phyloP scores from a whole-genome alignment of 2,888 invertebrate genomes.

The Coecobrya sp. region DNA sequence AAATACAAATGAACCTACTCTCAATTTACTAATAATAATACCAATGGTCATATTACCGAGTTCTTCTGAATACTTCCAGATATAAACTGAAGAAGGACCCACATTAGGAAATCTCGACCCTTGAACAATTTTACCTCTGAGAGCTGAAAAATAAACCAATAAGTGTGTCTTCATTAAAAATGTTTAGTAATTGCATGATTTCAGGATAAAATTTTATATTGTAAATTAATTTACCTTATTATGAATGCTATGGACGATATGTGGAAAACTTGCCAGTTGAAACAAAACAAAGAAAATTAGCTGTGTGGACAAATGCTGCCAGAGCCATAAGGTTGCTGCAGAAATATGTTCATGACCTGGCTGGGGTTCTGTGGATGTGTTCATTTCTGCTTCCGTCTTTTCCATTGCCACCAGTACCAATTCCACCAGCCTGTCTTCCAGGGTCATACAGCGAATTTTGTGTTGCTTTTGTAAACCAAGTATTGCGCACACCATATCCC shows the following conservation, averaged over 20 bases:
- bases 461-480: constrained; percentile 97
- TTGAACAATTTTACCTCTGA: constrained; percentile 94
- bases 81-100: constrained; percentile 98
- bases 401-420: constrained; percentile 97
- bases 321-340: constrained; percentile 93
- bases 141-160: constrained; percentile 88
- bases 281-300: constrained; percentile 98
- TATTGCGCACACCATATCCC: constrained; percentile 99
- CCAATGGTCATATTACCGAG: constrained; percentile 90
- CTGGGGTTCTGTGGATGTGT: constrained; percentile 88
- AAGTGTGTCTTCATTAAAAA: no score
- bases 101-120: constrained; percentile 99
- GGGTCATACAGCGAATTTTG: constrained; percentile 94
- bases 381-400: constrained; percentile 91
- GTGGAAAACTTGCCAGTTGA: constrained; percentile 97
- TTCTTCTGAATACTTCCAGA: constrained; percentile 98
- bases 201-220: no score
- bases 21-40: no score
- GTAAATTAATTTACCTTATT: constrained; percentile 91
- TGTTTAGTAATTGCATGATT: no score
- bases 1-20: background rate
- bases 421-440: constrained; percentile 97
- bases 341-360: constrained; percentile 90
- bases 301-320: constrained; percentile 98
- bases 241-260: constrained; percentile 96